These are phyloP conservation scores for Rallus limicola DNA, from an alignment of 2,113 vertebrate species.

Conservation along the genomic window DNA sequence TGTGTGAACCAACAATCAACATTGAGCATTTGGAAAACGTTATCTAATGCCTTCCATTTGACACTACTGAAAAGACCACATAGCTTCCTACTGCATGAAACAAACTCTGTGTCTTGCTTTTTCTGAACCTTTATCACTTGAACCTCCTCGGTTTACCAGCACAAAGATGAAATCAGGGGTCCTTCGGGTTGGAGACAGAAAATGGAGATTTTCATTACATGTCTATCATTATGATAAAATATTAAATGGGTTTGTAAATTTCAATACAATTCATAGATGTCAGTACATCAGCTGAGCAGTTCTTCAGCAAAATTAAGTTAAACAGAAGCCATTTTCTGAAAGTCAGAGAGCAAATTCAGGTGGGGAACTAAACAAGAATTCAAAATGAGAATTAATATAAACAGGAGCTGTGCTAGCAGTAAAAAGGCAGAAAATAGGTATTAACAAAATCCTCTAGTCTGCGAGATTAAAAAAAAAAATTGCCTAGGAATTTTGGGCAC, in stretches of 20 bases:
- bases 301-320: not conserved
- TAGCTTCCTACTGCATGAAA: not conserved
- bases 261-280: not conserved
- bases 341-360: not conserved
- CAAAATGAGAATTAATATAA: not conserved
- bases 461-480: not conserved
- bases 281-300: not conserved
- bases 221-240: not conserved
- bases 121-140: not conserved
- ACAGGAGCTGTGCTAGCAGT: not conserved
- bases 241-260: not conserved
- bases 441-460: not conserved
- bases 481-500: not conserved
- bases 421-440: not conserved
- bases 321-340: not conserved
- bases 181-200: not conserved
- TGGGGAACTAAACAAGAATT: not conserved
- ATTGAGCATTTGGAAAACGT: not conserved
- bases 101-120: not conserved
- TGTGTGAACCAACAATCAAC: not conserved
- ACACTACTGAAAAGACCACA: not conserved
- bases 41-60: not conserved
- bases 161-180: not conserved
- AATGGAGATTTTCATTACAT: not conserved
- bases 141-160: not conserved